A percentile compares a stretch with the other conserved stretches of the same genome.
Conservation (phyloP, 1,140 invertebrate genomes). For the Galleria mellonella region DNA sequence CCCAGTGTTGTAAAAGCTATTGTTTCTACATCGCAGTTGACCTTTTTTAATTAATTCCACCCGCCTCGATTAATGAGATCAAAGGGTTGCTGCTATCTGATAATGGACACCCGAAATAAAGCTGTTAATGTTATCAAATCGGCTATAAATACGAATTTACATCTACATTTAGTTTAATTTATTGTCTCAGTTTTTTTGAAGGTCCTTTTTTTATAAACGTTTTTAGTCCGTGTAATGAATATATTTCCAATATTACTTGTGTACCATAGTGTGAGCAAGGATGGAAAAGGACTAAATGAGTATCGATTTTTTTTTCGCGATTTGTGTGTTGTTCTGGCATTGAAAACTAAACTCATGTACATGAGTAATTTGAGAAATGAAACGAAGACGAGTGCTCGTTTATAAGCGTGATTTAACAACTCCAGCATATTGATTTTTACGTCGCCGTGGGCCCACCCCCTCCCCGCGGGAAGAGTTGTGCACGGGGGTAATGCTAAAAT, state of each 20-base stretch:
- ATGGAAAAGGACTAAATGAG: no score
- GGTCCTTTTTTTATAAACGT: neutral
- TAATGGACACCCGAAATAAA: constrained; percentile 15
- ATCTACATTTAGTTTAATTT: neutral
- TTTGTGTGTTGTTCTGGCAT: neutral
- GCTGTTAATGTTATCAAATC: constrained; percentile 10
- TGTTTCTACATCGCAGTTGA: constrained; percentile 20
- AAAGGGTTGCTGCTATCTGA: constrained; percentile 28
- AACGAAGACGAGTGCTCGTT: constrained; percentile 79
- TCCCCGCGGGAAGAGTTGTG: constrained; percentile 73
- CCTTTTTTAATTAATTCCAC: constrained; percentile 37
- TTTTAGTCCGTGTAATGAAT: no score
- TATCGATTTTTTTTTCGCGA: no score
- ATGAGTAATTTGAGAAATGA: constrained; percentile 65
- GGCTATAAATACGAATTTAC: constrained; percentile 2
- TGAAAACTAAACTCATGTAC: constrained; percentile 32
- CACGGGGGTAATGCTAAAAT: constrained; percentile 74
- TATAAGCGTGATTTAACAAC: constrained; percentile 84
- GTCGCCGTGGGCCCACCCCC: constrained; percentile 70
- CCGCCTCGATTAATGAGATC: constrained; percentile 33
- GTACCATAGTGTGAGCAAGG: no score
- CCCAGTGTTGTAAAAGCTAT: constrained; percentile 6
- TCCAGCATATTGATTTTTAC: constrained; percentile 83
- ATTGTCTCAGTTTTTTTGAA: no score
- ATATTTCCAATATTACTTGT: no score